A percentile compares a stretch with the other conserved stretches of the same genome.
Evolutionary conservation across 2,888 invertebrate genomes (phyloP).

Genomic region (Parochlus steinenii): DNA sequence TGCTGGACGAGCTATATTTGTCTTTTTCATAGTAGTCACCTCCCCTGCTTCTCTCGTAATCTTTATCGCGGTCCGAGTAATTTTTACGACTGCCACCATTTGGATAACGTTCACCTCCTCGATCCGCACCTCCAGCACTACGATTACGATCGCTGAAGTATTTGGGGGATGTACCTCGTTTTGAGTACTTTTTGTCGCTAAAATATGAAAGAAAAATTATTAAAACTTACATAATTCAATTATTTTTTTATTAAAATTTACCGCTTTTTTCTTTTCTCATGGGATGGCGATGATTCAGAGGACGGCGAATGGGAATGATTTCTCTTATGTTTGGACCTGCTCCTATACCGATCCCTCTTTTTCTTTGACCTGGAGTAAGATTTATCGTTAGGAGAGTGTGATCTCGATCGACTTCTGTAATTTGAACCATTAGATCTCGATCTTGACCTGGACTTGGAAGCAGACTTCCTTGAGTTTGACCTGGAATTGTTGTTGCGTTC

Average conservation of each 20-base stretch:
- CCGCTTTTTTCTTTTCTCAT: conserved; percentile 26
- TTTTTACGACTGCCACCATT: conserved; percentile 7
- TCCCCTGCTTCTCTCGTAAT: conserved; percentile 4
- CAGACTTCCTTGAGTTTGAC: conserved; percentile 21
- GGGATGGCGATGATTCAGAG: conserved; percentile 26
- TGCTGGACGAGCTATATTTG: conserved; percentile 11
- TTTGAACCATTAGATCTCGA: conserved; percentile 15
- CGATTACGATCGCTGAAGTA: too few relatives aligned
- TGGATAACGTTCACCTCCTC: conserved; percentile 7
- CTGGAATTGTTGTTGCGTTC: conserved; percentile 6
- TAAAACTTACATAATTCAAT: neutral
- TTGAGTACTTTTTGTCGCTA: conserved; percentile 12
- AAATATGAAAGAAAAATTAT: neutral
- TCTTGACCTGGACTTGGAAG: conserved; percentile 21
- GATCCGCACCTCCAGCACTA: too few relatives aligned
- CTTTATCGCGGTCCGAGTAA: conserved; percentile 7
- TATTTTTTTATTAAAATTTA: conserved; percentile 14
- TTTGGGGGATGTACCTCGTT: conserved; percentile 8
- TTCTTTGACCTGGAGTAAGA: conserved; percentile 16
- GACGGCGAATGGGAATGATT: conserved; percentile 26
- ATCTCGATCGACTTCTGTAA: conserved; percentile 19
- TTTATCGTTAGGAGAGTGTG: conserved; percentile 22
- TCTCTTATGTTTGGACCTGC: conserved; percentile 26
- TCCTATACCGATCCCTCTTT: conserved; percentile 20
- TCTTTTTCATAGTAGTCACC: conserved; percentile 8